phyloP scores from a whole-genome alignment of 2,797 vertebrate species.

The Glyptemys insculpta region DNA sequence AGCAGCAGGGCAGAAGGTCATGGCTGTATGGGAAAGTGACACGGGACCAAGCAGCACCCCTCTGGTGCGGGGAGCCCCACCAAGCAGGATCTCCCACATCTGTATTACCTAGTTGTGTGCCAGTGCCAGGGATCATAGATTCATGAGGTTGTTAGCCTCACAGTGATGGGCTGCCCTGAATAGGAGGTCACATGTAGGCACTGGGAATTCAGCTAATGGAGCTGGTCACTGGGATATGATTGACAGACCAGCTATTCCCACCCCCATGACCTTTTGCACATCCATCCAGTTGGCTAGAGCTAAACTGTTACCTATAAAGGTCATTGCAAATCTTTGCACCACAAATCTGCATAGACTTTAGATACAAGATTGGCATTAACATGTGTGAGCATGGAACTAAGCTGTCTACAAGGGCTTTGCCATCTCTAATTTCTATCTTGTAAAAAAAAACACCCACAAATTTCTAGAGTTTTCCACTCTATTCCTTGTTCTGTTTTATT shows the following conservation, averaged over 20 bases:
- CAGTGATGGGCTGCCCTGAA: not conserved
- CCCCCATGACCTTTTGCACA: not conserved
- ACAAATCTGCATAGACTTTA: not conserved
- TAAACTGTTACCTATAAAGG: not conserved
- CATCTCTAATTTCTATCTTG: not conserved
- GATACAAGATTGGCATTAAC: not conserved
- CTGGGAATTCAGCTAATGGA: not conserved
- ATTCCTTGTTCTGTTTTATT: not conserved
- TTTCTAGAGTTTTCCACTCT: not conserved
- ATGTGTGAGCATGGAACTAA: not conserved
- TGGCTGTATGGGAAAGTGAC: not conserved
- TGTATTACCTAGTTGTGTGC: not conserved
- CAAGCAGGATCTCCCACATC: not conserved
- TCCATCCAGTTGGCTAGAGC: not conserved
- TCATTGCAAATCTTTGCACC: not conserved
- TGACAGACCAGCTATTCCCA: not conserved
- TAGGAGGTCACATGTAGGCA: not conserved
- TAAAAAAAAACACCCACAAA: not conserved
- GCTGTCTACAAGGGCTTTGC: not conserved
- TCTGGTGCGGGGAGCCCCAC: not conserved
- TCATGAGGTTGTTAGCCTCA: not conserved
- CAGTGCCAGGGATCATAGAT: not conserved
- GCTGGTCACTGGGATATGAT: not conserved
- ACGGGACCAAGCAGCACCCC: not conserved
- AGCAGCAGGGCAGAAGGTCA: not conserved